Evolutionary conservation across 2,888 invertebrate species (phyloP).

Genomic region (Athetis lepigone): DNA sequence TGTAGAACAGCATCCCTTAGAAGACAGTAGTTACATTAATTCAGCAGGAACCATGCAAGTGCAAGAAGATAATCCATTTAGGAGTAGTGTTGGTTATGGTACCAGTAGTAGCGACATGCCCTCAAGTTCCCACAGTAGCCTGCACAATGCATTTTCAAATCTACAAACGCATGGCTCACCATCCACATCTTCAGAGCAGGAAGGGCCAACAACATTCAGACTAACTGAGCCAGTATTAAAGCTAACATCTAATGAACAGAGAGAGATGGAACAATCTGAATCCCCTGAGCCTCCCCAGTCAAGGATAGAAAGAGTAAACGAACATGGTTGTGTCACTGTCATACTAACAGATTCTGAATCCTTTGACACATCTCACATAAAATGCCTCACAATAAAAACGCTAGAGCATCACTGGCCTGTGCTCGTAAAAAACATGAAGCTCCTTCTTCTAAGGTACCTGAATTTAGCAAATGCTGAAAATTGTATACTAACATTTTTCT

Average conservation of each 20-base stretch:
- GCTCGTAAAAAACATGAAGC: conserved; percentile 93
- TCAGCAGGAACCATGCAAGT: conserved; percentile 79
- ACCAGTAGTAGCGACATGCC: conserved; percentile 71
- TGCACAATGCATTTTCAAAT: conserved; percentile 87
- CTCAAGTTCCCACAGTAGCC: conserved; percentile 79
- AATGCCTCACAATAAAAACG: conserved; percentile 96
- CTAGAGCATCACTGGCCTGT: conserved; percentile 96
- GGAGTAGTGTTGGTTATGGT: conserved; percentile 81
- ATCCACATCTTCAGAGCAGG: conserved; percentile 79
- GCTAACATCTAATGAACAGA: conserved; percentile 73
- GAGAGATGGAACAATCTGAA: conserved; percentile 75
- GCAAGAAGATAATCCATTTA: conserved; percentile 86
- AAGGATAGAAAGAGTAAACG: conserved; percentile 84
- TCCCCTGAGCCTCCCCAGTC: conserved; percentile 79
- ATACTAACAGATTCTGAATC: conserved; percentile 95
- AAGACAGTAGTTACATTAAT: conserved; percentile 91
- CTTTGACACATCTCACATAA: conserved; percentile 96
- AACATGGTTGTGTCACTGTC: conserved; percentile 91
- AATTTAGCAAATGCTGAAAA: conserved; percentile 92
- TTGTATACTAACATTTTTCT: conserved; percentile 95
- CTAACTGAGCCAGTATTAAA: conserved; percentile 85
- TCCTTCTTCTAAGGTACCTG: conserved; percentile 90
- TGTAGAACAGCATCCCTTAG: conserved; percentile 94
- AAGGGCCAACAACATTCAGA: conserved; percentile 76
- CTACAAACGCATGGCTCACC: conserved; percentile 83